phyloP scores from a whole-genome alignment of 2,888 invertebrate genomes.

The Drosophila niveifrons region DNA sequence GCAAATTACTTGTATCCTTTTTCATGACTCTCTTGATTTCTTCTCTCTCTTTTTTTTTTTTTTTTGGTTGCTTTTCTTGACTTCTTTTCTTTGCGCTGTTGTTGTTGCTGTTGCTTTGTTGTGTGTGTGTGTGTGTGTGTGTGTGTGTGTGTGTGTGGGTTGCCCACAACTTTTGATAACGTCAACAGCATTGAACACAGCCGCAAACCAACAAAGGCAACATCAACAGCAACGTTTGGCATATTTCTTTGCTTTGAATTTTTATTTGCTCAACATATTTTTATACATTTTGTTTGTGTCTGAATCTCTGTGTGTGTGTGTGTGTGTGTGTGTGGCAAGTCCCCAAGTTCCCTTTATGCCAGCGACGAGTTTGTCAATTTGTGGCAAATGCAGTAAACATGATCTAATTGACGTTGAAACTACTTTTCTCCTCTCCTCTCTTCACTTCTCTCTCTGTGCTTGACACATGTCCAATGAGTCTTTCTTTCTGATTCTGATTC shows the following conservation, averaged over 20 bases:
- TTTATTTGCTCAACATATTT: slow-evolving; percentile 60
- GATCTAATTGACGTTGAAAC: slow-evolving; percentile 80
- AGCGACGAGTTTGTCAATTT: slow-evolving; percentile 76
- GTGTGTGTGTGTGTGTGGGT: slow-evolving; percentile 13
- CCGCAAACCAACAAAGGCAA: slow-evolving; percentile 65
- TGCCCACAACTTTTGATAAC: slow-evolving; percentile 78
- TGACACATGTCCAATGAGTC: slow-evolving; percentile 74
- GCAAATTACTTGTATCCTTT: slow-evolving; percentile 82
- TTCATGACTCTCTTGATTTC: slow-evolving; percentile 70
- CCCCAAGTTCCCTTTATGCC: slow-evolving; percentile 43
- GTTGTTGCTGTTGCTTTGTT: slow-evolving; percentile 13
- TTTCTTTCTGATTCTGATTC: slow-evolving; percentile 33
- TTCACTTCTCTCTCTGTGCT: slow-evolving; percentile 49
- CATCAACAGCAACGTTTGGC: slow-evolving; percentile 45
- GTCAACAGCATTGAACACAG: slow-evolving; percentile 77
- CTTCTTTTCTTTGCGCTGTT: slow-evolving; percentile 19
- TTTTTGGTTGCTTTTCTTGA: neutral
- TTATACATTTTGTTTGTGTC: slow-evolving; percentile 42
- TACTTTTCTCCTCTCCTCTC: slow-evolving; percentile 1
- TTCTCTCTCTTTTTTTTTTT: slow-evolving; percentile 11
- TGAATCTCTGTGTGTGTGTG: neutral
- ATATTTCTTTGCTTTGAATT: slow-evolving; percentile 65
- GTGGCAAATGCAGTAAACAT: slow-evolving; percentile 79
- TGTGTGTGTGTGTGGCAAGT: slow-evolving; percentile 15
- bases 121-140: slow-evolving; percentile 7